Evolutionary conservation across 2,888 invertebrate genomes (phyloP).

Genomic region (Yponomeuta evonymella): DNA sequence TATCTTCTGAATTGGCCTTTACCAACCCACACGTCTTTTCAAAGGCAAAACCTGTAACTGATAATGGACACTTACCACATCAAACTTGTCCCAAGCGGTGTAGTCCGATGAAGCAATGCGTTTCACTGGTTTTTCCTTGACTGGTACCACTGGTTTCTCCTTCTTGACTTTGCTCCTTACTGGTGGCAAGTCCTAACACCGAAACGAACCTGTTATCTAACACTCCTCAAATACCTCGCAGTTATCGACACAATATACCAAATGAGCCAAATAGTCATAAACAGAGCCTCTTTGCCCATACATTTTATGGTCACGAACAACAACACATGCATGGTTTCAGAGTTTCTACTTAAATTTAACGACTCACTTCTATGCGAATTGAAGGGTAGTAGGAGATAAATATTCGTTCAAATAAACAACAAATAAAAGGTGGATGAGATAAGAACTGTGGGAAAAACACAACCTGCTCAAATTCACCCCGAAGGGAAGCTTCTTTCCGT

Average conservation of each 20-base stretch:
- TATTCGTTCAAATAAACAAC: background rate
- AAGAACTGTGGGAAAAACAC: slow-evolving; percentile 21
- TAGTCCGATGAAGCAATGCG: slow-evolving; percentile 80
- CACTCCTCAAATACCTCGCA: slow-evolving; percentile 5
- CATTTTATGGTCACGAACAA: background rate
- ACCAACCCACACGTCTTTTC: no score
- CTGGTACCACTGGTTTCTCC: slow-evolving; percentile 44
- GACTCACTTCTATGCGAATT: no score
- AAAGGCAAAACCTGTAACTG: no score
- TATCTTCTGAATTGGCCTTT: no score
- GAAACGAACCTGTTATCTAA: slow-evolving; percentile 23
- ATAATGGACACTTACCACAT: slow-evolving; percentile 75
- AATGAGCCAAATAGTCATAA: background rate
- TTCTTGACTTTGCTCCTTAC: slow-evolving; percentile 68
- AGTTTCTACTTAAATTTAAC: background rate
- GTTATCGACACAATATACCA: slow-evolving; percentile 26
- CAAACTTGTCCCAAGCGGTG: slow-evolving; percentile 85
- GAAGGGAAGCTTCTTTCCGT: slow-evolving; percentile 79
- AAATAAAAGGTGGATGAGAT: background rate
- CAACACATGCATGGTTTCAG: slow-evolving; percentile 1
- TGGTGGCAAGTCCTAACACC: slow-evolving; percentile 67
- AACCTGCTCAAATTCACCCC: slow-evolving; percentile 69
- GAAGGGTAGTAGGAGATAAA: background rate
- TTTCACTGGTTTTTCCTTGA: slow-evolving; percentile 48
- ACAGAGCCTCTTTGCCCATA: background rate